Conservation (phyloP, 30 jellyfish, hydroid and myxozoan species). For the Cassiopea xamachana region DNA sequence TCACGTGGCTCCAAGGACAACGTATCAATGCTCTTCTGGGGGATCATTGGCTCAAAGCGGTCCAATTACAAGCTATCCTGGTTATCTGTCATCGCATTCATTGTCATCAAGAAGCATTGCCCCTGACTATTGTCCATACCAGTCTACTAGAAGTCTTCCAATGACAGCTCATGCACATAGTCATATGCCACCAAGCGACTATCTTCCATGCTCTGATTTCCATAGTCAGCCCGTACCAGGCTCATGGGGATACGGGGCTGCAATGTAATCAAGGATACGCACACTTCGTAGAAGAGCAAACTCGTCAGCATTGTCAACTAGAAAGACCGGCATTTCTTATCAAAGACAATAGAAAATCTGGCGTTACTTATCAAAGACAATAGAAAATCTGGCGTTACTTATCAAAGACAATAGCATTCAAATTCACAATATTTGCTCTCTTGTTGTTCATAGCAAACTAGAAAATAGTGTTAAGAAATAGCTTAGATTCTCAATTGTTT, state of each 20-base stretch:
- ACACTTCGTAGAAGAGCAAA: not conserved
- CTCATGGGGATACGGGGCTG: slow-evolving; percentile 82
- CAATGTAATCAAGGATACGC: slow-evolving; percentile 22
- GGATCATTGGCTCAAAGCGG: slow-evolving; percentile 72
- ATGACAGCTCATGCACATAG: slow-evolving; percentile 71
- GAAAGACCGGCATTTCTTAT: too few relatives aligned
- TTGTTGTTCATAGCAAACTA: not conserved
- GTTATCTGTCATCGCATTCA: slow-evolving; percentile 70
- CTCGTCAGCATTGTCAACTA: not conserved
- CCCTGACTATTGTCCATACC: slow-evolving; percentile 88
- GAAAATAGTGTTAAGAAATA: not conserved
- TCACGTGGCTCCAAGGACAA: slow-evolving; percentile 50
- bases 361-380: too few relatives aligned
- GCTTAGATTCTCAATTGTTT: not conserved
- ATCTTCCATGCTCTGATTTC: slow-evolving; percentile 79
- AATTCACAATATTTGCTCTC: not conserved
- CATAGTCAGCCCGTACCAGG: slow-evolving; percentile 74
- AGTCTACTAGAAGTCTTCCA: slow-evolving; percentile 75
- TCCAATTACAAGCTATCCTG: slow-evolving; percentile 82
- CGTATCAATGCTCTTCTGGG: slow-evolving; percentile 61
- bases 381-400: not conserved
- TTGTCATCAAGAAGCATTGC: slow-evolving; percentile 60
- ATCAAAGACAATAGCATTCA: not conserved
- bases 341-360: not conserved
- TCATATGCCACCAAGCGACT: slow-evolving; percentile 72